phyloP scores from a whole-genome alignment of 2,888 invertebrate species.

The Amphipyra tragopoginis region DNA sequence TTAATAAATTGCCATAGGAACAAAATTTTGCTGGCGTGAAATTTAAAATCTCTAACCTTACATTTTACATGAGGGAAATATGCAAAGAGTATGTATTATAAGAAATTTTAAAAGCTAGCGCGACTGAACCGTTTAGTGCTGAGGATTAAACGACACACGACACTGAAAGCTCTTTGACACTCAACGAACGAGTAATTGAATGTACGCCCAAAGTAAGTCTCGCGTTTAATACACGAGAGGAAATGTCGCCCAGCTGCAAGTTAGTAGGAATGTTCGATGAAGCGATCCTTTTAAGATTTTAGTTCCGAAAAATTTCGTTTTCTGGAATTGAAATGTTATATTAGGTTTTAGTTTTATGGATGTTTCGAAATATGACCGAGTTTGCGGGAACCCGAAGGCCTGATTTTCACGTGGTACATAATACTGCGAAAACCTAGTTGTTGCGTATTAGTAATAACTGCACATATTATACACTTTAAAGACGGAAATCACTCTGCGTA shows the following conservation, averaged over 20 bases:
- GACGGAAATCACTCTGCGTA: no score
- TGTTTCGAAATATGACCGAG: background rate
- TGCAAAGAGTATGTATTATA: slow-evolving; percentile 44
- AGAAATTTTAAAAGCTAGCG: slow-evolving; percentile 55
- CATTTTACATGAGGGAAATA: slow-evolving; percentile 42
- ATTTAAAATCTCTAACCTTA: slow-evolving; percentile 39
- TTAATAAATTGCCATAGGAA: slow-evolving; percentile 32
- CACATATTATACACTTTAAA: no score
- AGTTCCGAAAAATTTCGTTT: slow-evolving; percentile 23
- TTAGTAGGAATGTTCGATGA: slow-evolving; percentile 40
- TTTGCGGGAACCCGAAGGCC: no score
- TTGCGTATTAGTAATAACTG: no score
- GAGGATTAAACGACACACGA: slow-evolving; percentile 66
- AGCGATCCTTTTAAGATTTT: slow-evolving; percentile 29
- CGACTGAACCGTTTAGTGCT: slow-evolving; percentile 63
- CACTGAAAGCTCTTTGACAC: slow-evolving; percentile 76
- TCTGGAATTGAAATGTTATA: background rate
- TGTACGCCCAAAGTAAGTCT: slow-evolving; percentile 68
- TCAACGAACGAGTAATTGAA: slow-evolving; percentile 74
- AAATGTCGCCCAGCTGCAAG: slow-evolving; percentile 36
- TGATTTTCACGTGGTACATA: no score
- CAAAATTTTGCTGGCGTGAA: slow-evolving; percentile 32
- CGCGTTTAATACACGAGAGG: slow-evolving; percentile 45
- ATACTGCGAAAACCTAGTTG: no score
- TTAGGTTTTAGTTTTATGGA: background rate